These are phyloP conservation scores for Bufotes viridis DNA, from an alignment of 2,797 vertebrate genomes.

Conservation along the genomic window DNA sequence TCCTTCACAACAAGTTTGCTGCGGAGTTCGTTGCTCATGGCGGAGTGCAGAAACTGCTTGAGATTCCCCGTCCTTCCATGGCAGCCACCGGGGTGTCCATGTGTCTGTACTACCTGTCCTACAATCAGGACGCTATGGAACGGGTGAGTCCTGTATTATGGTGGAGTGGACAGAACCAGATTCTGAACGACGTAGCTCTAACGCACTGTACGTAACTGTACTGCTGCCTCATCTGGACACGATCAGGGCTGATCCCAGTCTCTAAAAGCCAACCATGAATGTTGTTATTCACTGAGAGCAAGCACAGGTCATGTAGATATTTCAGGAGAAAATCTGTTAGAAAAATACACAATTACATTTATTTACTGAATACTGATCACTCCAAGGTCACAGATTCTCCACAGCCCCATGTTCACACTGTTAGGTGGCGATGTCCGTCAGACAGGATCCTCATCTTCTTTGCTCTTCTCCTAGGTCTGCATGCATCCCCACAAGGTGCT, in stretches of 20 bases:
- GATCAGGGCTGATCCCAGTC: not conserved
- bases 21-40: constrained; percentile 98
- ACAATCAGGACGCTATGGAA: constrained; percentile 99
- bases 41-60: constrained; percentile 95
- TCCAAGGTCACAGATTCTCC: too few species aligned
- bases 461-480: constrained; percentile 81
- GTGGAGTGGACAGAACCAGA: too few species aligned
- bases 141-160: constrained; percentile 77
- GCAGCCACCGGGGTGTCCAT: constrained; percentile 98
- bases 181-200: too few species aligned
- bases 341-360: too few species aligned
- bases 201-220: too few species aligned
- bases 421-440: too few species aligned
- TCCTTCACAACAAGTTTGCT: constrained; percentile 98
- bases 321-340: not conserved
- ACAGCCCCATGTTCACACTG: too few species aligned
- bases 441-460: not conserved
- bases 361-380: not conserved
- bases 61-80: constrained; percentile 98
- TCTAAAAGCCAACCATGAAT: not conserved
- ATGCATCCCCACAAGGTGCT: constrained; percentile 94
- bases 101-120: constrained; percentile 97
- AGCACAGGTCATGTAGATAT: not conserved
- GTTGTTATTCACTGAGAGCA: not conserved
- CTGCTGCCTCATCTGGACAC: not conserved